Conservation (phyloP, 2,888 invertebrate species). For the Lasioglossum lativentre region DNA sequence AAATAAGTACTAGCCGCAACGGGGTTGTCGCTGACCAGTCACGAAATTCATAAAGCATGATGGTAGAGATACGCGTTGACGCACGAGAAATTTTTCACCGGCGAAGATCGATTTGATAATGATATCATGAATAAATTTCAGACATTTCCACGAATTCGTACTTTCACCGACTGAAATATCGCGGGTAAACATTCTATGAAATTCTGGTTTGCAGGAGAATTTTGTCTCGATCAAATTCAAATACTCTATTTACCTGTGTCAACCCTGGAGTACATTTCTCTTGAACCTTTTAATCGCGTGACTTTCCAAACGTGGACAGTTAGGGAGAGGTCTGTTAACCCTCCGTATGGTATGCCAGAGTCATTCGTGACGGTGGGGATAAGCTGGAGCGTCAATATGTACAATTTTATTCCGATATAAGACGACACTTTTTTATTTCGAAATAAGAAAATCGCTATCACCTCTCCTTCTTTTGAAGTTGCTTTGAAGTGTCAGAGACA, state of each 20-base stretch:
- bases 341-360: too few relatives aligned
- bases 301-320: too few relatives aligned
- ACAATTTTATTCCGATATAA: too few relatives aligned
- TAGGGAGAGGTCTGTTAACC: too few relatives aligned
- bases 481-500: too few relatives aligned
- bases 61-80: background rate
- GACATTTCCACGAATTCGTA: background rate
- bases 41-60: constrained; percentile 26
- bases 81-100: background rate
- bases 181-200: background rate
- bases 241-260: background rate
- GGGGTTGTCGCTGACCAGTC: background rate
- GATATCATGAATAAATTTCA: background rate
- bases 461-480: too few relatives aligned
- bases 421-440: too few relatives aligned
- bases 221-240: background rate
- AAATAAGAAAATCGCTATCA: too few relatives aligned
- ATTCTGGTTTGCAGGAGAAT: background rate
- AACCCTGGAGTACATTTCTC: background rate
- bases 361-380: too few relatives aligned
- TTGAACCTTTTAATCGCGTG: too few relatives aligned
- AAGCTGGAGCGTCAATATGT: too few relatives aligned
- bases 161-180: background rate
- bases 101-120: constrained; percentile 12
- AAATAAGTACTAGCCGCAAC: constrained; percentile 25